phyloP scores from a whole-genome alignment of 2,888 invertebrate genomes.

The Lasioglossum vierecki region DNA sequence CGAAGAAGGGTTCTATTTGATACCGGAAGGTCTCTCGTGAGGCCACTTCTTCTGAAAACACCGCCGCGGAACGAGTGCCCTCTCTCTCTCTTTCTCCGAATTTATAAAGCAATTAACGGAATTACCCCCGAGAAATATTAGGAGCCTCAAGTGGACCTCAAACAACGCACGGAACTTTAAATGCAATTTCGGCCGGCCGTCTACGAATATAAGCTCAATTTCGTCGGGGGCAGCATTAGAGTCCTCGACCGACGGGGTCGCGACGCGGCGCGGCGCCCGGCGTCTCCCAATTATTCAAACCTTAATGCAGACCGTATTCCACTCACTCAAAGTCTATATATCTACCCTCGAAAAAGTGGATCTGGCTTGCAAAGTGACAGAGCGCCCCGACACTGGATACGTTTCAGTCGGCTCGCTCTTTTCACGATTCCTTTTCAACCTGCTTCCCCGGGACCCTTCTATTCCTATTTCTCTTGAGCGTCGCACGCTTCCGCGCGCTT shows the following conservation, averaged over 20 bases:
- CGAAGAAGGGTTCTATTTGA: neutral
- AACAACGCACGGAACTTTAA: constrained; percentile 59
- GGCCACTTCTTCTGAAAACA: neutral
- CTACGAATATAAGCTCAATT: constrained; percentile 58
- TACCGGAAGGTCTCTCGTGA: neutral
- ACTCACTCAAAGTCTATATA: constrained; percentile 51
- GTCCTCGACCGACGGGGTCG: constrained; percentile 37
- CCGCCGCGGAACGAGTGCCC: neutral
- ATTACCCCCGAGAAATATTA: constrained; percentile 51
- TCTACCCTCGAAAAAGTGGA: constrained; percentile 53
- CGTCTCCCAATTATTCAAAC: constrained; percentile 62
- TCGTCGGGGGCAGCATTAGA: constrained; percentile 54
- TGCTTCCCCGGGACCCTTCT: constrained; percentile 15
- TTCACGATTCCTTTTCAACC: constrained; percentile 57
- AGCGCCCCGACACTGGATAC: constrained; percentile 45
- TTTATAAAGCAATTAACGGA: constrained; percentile 50
- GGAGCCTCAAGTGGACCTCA: constrained; percentile 54
- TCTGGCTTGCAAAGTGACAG: constrained; percentile 67
- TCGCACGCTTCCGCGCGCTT: neutral
- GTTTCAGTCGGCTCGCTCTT: constrained; percentile 53
- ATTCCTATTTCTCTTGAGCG: constrained; percentile 35
- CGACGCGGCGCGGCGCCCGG: neutral
- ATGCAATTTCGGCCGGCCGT: constrained; percentile 48
- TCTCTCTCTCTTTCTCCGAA: neutral
- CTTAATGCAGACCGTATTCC: constrained; percentile 57